phyloP scores from a whole-genome alignment of 2,888 invertebrate genomes.

The Platerodrilus igneus region DNA sequence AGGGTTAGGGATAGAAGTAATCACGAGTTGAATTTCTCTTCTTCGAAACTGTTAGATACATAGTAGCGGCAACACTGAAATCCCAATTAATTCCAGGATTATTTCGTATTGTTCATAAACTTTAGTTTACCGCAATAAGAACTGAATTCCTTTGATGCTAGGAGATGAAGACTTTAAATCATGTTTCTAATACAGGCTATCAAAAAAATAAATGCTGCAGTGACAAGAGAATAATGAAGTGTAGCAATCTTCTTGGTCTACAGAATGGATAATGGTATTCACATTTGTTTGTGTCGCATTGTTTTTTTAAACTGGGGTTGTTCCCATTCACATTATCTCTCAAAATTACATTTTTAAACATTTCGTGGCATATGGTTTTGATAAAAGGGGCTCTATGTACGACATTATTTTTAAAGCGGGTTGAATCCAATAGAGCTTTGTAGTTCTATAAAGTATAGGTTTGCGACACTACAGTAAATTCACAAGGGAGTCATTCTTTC shows the following conservation, averaged over 20 bases:
- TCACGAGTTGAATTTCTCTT: conserved; percentile 27
- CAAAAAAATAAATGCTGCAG: too few species aligned
- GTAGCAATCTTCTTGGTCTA: conserved; percentile 35
- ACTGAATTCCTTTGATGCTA: too few species aligned
- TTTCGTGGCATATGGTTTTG: conserved; percentile 46
- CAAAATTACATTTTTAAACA: conserved; percentile 48
- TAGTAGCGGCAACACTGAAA: conserved; percentile 1
- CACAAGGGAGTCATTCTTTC: conserved; percentile 19
- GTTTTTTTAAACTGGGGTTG: conserved; percentile 38
- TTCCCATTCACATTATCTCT: conserved; percentile 44
- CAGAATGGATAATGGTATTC: conserved; percentile 49
- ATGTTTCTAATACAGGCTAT: too few species aligned
- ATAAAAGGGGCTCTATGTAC: conserved; percentile 35
- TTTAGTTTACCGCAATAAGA: too few species aligned
- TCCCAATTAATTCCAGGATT: conserved; percentile 1
- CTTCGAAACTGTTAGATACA: conserved; percentile 9
- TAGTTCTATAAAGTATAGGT: conserved; percentile 17
- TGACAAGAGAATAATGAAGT: conserved; percentile 14
- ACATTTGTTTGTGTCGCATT: conserved; percentile 49
- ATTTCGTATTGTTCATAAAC: conserved; percentile 1
- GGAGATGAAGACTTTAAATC: too few species aligned
- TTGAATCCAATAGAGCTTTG: conserved; percentile 18
- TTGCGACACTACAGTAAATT: conserved; percentile 16
- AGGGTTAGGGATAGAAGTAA: conserved; percentile 37
- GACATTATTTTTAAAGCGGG: conserved; percentile 17